Evolutionary conservation across 2,113 vertebrate species (phyloP).

Genomic region (Paracanthobrama guichenoti): DNA sequence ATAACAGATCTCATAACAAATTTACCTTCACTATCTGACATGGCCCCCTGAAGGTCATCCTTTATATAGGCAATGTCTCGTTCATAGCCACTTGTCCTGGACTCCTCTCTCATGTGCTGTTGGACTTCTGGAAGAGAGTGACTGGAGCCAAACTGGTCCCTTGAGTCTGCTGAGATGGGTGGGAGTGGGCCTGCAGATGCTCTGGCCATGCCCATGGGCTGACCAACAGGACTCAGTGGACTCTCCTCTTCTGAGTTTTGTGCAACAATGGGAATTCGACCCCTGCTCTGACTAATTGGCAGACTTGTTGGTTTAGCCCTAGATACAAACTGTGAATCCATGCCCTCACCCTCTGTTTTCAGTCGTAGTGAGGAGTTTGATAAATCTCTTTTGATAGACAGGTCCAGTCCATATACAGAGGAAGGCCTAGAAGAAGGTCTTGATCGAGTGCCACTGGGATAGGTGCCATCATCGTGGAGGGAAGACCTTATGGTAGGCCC

Average conservation of each 20-base stretch:
- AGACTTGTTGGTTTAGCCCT: conserved; percentile 96
- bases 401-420: conserved; percentile 95
- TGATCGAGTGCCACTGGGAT: conserved; percentile 88
- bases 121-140: conserved; percentile 98
- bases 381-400: conserved; percentile 93
- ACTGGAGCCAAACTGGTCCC: conserved; percentile 98
- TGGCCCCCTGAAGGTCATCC: conserved; percentile 99
- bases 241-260: conserved; percentile 99
- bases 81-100: conserved; percentile 92
- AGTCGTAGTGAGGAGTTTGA: conserved; percentile 93
- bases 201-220: conserved; percentile 99
- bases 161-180: conserved; percentile 96
- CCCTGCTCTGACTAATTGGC: conserved; percentile 96
- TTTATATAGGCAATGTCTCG: conserved; percentile 98
- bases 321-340: conserved; percentile 88
- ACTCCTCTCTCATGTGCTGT: conserved; percentile 98
- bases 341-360: conserved; percentile 88
- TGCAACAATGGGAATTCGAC: conserved; percentile 94
- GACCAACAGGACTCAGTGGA: conserved; percentile 95
- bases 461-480: conserved; percentile 90
- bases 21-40: conserved; percentile 99
- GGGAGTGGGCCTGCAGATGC: conserved; percentile 96
- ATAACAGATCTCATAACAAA: conserved; percentile 76
- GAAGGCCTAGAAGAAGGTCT: conserved; percentile 94
- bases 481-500: conserved; percentile 81